phyloP scores from a whole-genome alignment of 2,888 invertebrate species.

The Drosophila paucipuncta region DNA sequence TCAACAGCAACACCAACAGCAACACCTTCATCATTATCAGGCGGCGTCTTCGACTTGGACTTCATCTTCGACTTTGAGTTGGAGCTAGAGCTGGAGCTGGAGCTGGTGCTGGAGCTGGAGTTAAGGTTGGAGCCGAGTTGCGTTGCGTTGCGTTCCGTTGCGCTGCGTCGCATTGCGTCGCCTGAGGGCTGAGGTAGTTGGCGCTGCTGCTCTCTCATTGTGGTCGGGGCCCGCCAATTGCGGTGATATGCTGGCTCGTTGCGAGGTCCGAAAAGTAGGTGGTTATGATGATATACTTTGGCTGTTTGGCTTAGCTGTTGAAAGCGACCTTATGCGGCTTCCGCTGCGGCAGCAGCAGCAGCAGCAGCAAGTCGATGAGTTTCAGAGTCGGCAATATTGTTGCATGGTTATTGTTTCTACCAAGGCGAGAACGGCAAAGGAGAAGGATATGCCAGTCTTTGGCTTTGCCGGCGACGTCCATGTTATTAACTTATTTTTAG shows the following conservation, averaged over 20 bases:
- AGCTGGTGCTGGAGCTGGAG: background rate
- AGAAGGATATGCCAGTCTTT: slow-evolving; percentile 47
- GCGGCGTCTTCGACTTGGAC: slow-evolving; percentile 45
- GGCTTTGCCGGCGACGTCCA: slow-evolving; percentile 69
- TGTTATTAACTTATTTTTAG: slow-evolving; percentile 84
- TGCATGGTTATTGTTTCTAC: slow-evolving; percentile 69
- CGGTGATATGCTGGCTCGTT: slow-evolving; percentile 32
- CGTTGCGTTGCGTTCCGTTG: slow-evolving; percentile 12
- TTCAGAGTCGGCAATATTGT: slow-evolving; percentile 71
- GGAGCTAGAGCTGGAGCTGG: background rate
- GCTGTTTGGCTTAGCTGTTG: slow-evolving; percentile 71
- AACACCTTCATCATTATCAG: slow-evolving; percentile 82
- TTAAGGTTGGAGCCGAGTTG: slow-evolving; percentile 10
- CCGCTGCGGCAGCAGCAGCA: slow-evolving; percentile 52
- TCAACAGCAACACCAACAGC: slow-evolving; percentile 45
- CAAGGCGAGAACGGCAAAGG: slow-evolving; percentile 23
- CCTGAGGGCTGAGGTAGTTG: slow-evolving; percentile 59
- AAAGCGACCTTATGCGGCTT: slow-evolving; percentile 72
- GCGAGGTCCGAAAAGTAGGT: slow-evolving; percentile 78
- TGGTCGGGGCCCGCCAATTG: slow-evolving; percentile 51
- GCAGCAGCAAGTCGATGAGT: slow-evolving; percentile 30
- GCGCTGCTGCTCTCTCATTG: slow-evolving; percentile 68
- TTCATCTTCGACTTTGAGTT: slow-evolving; percentile 12
- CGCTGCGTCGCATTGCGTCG: slow-evolving; percentile 16
- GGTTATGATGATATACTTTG: slow-evolving; percentile 83